Conservation (phyloP, 1,140 invertebrate species). For the Trichogramma pretiosum region DNA sequence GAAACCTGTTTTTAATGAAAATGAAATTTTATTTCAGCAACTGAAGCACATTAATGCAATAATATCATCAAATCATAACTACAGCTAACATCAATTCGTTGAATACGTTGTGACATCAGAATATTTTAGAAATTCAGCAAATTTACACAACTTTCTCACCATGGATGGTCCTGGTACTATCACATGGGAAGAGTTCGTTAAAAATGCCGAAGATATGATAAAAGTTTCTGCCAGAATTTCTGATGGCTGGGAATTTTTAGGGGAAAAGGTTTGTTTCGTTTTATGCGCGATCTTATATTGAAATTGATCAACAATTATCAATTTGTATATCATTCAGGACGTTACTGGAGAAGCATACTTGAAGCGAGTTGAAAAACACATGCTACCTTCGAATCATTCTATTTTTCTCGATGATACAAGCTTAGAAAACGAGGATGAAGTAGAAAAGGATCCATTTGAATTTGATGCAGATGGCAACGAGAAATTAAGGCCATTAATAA, state of each 20-base stretch:
- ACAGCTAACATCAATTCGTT: no score
- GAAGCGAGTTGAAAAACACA: slow-evolving; percentile 24
- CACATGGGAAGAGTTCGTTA: slow-evolving; percentile 40
- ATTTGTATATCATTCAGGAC: slow-evolving; percentile 19
- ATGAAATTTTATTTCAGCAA: no score
- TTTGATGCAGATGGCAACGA: slow-evolving; percentile 22
- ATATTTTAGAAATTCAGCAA: no score
- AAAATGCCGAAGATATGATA: slow-evolving; percentile 31
- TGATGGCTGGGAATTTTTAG: slow-evolving; percentile 36
- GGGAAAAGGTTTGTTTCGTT: slow-evolving; percentile 37
- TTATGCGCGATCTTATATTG: neutral
- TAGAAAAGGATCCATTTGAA: neutral
- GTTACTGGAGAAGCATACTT: slow-evolving; percentile 36
- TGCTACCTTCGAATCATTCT: slow-evolving; percentile 27
- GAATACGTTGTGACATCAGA: no score
- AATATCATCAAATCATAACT: no score
- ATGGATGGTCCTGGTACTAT: slow-evolving; percentile 42
- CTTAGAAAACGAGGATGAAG: slow-evolving; percentile 10
- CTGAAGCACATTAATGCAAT: no score
- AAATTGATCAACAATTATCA: neutral
- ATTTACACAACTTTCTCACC: no score
- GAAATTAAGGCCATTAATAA: slow-evolving; percentile 32
- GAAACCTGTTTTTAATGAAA: no score
- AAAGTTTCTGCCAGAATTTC: slow-evolving; percentile 29
- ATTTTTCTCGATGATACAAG: slow-evolving; percentile 22